Evolutionary conservation across 2,113 vertebrate genomes (phyloP).

Genomic region (Reinhardtius hippoglossoides): DNA sequence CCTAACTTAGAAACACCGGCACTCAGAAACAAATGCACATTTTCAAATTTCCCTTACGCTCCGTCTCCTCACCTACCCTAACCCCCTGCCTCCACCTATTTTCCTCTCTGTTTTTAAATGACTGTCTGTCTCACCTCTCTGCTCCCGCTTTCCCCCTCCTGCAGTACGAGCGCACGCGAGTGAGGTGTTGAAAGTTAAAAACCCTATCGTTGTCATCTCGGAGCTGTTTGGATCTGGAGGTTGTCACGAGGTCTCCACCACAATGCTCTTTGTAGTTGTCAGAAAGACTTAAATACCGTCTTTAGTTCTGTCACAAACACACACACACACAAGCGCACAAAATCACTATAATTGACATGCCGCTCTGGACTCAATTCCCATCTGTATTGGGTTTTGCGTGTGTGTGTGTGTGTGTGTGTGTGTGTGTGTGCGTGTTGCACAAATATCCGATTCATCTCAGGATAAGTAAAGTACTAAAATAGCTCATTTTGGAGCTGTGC

Average conservation of each 20-base stretch:
- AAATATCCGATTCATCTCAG: conserved; percentile 51
- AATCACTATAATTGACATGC: conserved; percentile 57
- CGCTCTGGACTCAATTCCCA: conserved; percentile 43
- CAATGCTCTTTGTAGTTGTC: conserved; percentile 68
- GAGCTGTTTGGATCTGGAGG: conserved; percentile 49
- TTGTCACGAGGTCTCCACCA: conserved; percentile 62
- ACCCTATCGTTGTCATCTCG: conserved; percentile 41
- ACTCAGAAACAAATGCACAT: conserved; percentile 5
- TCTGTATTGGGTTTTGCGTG: conserved; percentile 22
- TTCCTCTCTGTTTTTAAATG: conserved; percentile 38
- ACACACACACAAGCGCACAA: conserved; percentile 38
- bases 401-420: background rate
- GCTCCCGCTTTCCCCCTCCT: conserved; percentile 15
- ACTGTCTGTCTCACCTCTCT: conserved; percentile 34
- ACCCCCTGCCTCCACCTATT: conserved; percentile 52
- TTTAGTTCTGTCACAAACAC: conserved; percentile 65
- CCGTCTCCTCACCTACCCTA: conserved; percentile 8
- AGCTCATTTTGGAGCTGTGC: conserved; percentile 59
- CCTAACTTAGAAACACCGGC: background rate
- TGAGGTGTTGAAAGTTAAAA: conserved; percentile 57
- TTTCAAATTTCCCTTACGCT: conserved; percentile 32
- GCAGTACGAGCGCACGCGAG: conserved; percentile 35
- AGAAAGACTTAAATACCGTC: conserved; percentile 67
- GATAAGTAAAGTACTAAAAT: conserved; percentile 65
- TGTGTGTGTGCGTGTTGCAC: background rate